Percentiles rank a stretch among this genome's conserved stretches.
Conservation (phyloP, 2,888 invertebrate species). For the Perizoma affinitatum region DNA sequence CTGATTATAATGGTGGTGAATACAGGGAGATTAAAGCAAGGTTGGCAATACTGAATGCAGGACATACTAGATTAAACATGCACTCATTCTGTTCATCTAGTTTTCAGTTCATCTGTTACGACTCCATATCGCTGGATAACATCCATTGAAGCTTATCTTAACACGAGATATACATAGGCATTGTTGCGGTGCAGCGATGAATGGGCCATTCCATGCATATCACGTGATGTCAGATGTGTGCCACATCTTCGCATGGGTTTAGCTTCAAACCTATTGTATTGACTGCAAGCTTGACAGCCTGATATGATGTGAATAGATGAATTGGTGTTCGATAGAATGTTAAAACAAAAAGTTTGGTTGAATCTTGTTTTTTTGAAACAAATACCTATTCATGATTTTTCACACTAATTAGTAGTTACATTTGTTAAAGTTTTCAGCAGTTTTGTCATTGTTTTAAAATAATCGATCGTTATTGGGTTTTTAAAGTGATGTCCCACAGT, state of each 20-base stretch:
- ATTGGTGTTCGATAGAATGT: conserved; percentile 21
- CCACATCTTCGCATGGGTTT: conserved; percentile 37
- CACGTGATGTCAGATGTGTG: conserved; percentile 32
- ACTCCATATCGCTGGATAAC: conserved; percentile 16
- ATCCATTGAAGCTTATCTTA: conserved; percentile 29
- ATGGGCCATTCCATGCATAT: conserved; percentile 35
- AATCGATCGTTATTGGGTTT: no score
- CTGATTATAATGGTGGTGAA: conserved; percentile 20
- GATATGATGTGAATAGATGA: conserved; percentile 29
- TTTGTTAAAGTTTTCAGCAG: background rate
- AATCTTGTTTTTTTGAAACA: background rate
- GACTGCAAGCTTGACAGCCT: conserved; percentile 30
- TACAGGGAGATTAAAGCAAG: background rate
- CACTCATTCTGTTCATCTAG: conserved; percentile 3
- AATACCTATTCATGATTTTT: background rate
- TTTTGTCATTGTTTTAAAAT: no score
- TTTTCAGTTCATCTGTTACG: conserved; percentile 25
- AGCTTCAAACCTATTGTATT: conserved; percentile 34
- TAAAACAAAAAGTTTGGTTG: conserved; percentile 2
- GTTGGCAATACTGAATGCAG: no score
- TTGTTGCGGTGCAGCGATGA: conserved; percentile 33
- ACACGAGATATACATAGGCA: conserved; percentile 30
- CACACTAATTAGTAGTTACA: background rate
- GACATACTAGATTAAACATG: no score
- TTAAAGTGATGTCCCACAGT: no score